Conservation (phyloP, 2,888 invertebrate genomes). For the Epicampocera succincta region DNA sequence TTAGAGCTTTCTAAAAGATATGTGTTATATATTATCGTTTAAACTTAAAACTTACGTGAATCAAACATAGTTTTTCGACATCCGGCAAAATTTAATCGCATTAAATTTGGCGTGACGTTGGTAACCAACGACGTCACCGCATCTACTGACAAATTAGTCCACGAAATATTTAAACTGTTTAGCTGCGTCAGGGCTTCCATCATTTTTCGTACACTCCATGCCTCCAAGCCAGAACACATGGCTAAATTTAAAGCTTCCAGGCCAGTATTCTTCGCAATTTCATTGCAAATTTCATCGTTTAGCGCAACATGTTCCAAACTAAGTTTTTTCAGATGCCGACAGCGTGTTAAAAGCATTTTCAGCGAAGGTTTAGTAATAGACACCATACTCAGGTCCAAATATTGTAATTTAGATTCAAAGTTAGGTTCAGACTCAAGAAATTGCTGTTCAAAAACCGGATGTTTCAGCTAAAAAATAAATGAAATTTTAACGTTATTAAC, state of each 20-base stretch:
- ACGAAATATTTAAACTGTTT: slow-evolving; percentile 89
- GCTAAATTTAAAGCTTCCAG: slow-evolving; percentile 92
- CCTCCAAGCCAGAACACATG: slow-evolving; percentile 89
- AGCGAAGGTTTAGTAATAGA: slow-evolving; percentile 84
- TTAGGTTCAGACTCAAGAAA: slow-evolving; percentile 78
- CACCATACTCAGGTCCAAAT: slow-evolving; percentile 92
- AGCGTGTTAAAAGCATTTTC: slow-evolving; percentile 85
- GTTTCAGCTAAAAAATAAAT: slow-evolving; percentile 78
- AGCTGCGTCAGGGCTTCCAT: slow-evolving; percentile 82
- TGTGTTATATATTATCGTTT: slow-evolving; percentile 16
- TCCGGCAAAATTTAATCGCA: slow-evolving; percentile 91
- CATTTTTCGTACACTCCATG: slow-evolving; percentile 85
- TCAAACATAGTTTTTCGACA: slow-evolving; percentile 89
- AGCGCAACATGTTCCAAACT: slow-evolving; percentile 91
- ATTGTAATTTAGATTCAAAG: slow-evolving; percentile 86
- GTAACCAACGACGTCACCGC: slow-evolving; percentile 85
- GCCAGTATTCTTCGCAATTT: slow-evolving; percentile 86
- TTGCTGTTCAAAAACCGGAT: slow-evolving; percentile 83
- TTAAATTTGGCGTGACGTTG: slow-evolving; percentile 85
- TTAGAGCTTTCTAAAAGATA: no score
- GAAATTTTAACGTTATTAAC: no score
- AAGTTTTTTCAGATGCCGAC: slow-evolving; percentile 88
- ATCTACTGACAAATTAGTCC: slow-evolving; percentile 87
- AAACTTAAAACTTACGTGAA: slow-evolving; percentile 84
- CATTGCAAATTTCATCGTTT: slow-evolving; percentile 85